phyloP scores from a whole-genome alignment of 2,797 vertebrate species.

The Siniperca obscura region DNA sequence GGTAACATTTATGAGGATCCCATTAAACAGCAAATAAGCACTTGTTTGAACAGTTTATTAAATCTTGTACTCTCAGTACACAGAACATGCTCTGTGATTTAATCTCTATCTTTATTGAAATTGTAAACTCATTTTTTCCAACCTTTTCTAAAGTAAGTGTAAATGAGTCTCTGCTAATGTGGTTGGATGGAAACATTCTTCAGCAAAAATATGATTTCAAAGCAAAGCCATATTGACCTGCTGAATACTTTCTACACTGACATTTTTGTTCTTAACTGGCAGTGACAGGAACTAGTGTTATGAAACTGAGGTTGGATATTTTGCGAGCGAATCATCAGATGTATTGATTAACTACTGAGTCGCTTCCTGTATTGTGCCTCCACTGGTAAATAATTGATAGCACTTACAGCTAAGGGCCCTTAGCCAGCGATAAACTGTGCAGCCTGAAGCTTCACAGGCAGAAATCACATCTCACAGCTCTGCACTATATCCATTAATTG shows the following conservation, averaged over 20 bases:
- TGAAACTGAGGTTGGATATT: slow-evolving; percentile 55
- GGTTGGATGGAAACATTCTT: not conserved
- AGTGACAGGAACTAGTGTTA: slow-evolving; percentile 51
- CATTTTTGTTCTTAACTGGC: slow-evolving; percentile 42
- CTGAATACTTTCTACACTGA: slow-evolving; percentile 17
- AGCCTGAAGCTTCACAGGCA: slow-evolving; percentile 55
- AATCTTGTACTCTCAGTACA: not conserved
- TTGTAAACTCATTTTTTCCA: not conserved
- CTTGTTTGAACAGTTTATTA: not conserved
- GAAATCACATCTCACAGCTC: slow-evolving; percentile 49
- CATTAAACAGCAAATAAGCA: not conserved
- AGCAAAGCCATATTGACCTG: slow-evolving; percentile 1
- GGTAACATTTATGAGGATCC: not conserved
- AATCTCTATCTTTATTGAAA: not conserved
- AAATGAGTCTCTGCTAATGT: slow-evolving; percentile 4
- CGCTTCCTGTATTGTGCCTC: slow-evolving; percentile 79
- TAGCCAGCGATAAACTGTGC: slow-evolving; percentile 65
- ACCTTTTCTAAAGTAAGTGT: not conserved
- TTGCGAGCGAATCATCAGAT: slow-evolving; percentile 63
- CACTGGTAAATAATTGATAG: slow-evolving; percentile 82
- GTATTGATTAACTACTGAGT: slow-evolving; percentile 79
- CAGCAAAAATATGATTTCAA: slow-evolving; percentile 1
- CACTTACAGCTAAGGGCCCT: slow-evolving; percentile 66
- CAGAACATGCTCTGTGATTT: not conserved
- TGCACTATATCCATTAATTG: slow-evolving; percentile 50